A percentile compares a stretch with the other conserved stretches of the same genome.
phyloP scores from a whole-genome alignment of 2,113 vertebrate genomes.

The Hydropotes inermis region DNA sequence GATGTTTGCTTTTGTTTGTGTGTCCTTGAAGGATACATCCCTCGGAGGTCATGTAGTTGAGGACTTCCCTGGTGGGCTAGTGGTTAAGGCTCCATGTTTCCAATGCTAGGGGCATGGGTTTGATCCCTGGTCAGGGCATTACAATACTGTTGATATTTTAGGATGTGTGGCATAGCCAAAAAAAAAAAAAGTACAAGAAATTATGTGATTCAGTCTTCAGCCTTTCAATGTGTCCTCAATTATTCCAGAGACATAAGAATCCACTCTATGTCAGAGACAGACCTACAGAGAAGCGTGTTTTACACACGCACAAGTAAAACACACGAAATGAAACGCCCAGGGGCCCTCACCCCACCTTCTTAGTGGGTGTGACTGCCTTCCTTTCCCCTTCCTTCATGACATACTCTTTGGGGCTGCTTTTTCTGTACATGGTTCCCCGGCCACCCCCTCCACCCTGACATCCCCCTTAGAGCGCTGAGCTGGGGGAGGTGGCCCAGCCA shows the following conservation, averaged over 20 bases:
- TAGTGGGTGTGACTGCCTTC: not conserved
- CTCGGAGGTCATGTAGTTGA: not conserved
- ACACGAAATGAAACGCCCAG: accelerated
- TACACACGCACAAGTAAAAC: accelerated
- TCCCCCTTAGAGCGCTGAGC: not conserved
- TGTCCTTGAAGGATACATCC: not conserved
- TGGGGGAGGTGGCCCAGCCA: not conserved
- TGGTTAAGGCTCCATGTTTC: accelerated
- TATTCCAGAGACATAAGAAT: not conserved
- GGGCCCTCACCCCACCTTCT: not conserved
- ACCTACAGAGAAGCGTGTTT: not conserved
- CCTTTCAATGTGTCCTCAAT: not conserved
- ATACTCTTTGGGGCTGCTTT: not conserved
- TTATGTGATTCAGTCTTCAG: not conserved
- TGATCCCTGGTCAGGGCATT: not conserved
- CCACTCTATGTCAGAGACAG: not conserved
- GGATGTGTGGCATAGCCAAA: not conserved
- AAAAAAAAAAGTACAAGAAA: not conserved
- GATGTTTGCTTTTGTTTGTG: not conserved
- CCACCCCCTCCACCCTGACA: accelerated
- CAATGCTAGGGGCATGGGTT: not conserved
- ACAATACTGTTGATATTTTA: not conserved
- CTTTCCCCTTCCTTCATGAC: not conserved
- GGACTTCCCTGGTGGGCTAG: not conserved
- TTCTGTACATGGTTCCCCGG: not conserved